Evolutionary conservation across 2,797 vertebrate species (phyloP).

Genomic region (Acropternis orthonyx): DNA sequence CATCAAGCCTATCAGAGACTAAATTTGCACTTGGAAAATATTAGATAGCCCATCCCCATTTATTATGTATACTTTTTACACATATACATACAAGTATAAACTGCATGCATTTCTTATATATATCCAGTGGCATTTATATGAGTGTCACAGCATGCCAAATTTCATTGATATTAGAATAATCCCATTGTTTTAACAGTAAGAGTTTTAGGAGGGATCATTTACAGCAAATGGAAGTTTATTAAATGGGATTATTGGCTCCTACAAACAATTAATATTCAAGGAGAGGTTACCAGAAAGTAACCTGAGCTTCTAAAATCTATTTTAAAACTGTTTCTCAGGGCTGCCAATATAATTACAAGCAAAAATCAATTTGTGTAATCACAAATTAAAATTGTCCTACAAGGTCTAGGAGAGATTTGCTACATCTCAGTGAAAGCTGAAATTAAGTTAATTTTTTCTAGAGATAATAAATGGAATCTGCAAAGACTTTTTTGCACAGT

Average conservation of each 20-base stretch:
- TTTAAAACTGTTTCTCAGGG: not conserved
- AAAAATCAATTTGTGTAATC: slow-evolving; percentile 10
- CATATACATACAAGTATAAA: not conserved
- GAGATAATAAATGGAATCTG: not conserved
- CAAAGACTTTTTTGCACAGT: not conserved
- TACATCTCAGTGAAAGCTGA: not conserved
- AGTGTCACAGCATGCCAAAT: not conserved
- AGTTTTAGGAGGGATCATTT: not conserved
- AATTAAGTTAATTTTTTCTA: slow-evolving; percentile 12
- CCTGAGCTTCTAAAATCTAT: not conserved
- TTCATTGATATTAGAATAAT: not conserved
- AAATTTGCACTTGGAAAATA: not conserved
- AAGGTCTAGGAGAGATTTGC: not conserved
- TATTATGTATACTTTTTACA: not conserved
- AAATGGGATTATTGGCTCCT: not conserved
- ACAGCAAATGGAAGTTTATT: not conserved
- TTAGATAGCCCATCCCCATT: not conserved
- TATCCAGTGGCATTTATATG: not conserved
- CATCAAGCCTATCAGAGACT: not conserved
- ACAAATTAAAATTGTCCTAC: not conserved
- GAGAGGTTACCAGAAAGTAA: not conserved
- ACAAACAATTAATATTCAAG: not conserved
- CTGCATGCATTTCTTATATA: not conserved
- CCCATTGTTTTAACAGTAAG: not conserved
- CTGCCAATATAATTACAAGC: not conserved